These are phyloP conservation scores for Prorops nasuta DNA, from an alignment of 1,140 invertebrate genomes.

Conservation along the genomic window DNA sequence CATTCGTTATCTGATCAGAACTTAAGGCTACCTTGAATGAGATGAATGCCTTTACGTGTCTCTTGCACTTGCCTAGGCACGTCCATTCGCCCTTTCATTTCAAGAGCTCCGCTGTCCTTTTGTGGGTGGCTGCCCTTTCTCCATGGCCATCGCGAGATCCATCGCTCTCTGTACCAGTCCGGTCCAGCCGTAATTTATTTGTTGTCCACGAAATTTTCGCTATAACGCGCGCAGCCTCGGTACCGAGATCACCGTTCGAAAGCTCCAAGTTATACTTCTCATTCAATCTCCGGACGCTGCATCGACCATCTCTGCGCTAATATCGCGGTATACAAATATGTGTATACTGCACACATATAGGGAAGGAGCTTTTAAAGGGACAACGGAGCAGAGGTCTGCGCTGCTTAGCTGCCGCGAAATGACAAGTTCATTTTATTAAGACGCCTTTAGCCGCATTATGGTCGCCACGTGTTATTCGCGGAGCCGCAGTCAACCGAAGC, in stretches of 20 bases:
- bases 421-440: conserved; percentile 54
- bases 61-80: conserved; percentile 52
- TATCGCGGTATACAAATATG: too few relatives aligned
- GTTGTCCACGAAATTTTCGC: conserved; percentile 43
- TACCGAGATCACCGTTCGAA: background rate
- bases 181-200: conserved; percentile 39
- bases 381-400: too few relatives aligned
- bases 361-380: too few relatives aligned
- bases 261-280: background rate
- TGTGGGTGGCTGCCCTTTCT: conserved; percentile 45
- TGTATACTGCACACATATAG: too few relatives aligned
- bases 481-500: conserved; percentile 26
- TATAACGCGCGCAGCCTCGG: conserved; percentile 22
- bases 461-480: conserved; percentile 43
- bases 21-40: conserved; percentile 53
- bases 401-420: conserved; percentile 42
- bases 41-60: conserved; percentile 54
- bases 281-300: too few relatives aligned
- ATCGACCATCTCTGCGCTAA: too few relatives aligned
- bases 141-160: conserved; percentile 24
- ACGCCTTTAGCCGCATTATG: conserved; percentile 44
- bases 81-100: conserved; percentile 53
- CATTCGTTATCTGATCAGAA: conserved; percentile 55
- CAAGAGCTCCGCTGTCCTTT: conserved; percentile 43
- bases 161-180: conserved; percentile 30